phyloP scores from a whole-genome alignment of 64 coral and sea anemone genomes.

The Porites lutea region DNA sequence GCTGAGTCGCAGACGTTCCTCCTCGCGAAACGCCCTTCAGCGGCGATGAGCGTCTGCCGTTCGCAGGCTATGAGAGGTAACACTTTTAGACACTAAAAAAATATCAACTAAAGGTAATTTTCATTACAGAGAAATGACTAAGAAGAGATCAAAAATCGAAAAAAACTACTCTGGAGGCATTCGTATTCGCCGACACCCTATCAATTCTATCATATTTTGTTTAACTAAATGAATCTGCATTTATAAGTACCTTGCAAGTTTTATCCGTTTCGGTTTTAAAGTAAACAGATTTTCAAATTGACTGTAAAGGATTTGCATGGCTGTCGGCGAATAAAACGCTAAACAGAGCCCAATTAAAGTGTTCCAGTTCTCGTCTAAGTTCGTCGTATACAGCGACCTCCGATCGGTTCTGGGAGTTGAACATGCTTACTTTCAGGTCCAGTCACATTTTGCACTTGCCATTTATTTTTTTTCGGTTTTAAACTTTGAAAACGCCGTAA shows the following conservation, averaged over 20 bases:
- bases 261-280: background rate
- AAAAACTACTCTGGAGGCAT: background rate
- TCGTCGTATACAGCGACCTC: background rate
- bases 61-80: no score
- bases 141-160: background rate
- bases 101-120: no score
- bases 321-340: background rate
- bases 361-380: background rate
- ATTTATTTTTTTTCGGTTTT: no score
- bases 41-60: no score
- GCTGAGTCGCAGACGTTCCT: no score
- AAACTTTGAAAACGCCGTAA: no score
- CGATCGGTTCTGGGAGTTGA: no score
- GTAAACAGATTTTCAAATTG: background rate
- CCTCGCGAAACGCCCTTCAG: no score
- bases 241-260: background rate
- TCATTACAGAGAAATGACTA: background rate
- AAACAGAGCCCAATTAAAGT: background rate
- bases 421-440: no score
- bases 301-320: background rate
- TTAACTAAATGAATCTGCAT: background rate
- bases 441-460: no score
- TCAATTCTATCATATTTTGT: background rate
- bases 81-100: no score
- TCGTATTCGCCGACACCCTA: background rate